A percentile compares a stretch with the other conserved stretches of the same genome.
These are phyloP conservation scores for Andrena hattorfiana DNA, from an alignment of 2,888 invertebrate species.

Conservation along the genomic window DNA sequence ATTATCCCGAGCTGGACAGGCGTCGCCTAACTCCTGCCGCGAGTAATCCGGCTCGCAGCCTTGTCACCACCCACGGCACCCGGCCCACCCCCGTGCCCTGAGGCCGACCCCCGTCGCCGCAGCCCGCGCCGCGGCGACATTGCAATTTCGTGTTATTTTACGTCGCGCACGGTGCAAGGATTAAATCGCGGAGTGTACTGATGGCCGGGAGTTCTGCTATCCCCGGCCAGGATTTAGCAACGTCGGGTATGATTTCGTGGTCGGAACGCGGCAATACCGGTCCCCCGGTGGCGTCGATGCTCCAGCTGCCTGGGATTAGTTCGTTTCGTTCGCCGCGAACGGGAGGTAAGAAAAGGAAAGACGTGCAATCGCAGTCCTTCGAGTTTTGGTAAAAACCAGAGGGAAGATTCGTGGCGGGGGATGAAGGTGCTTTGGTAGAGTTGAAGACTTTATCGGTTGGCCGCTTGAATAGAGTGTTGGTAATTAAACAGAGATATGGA, in stretches of 20 bases:
- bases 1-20: constrained; percentile 79
- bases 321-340: constrained; percentile 13
- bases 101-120: constrained; percentile 3
- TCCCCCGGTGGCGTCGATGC: constrained; percentile 35
- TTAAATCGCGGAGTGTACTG: constrained; percentile 65
- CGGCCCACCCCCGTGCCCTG: neutral
- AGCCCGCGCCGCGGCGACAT: constrained; percentile 48
- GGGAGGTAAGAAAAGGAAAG: neutral
- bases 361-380: no score
- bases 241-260: constrained; percentile 54
- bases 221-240: constrained; percentile 62
- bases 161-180: constrained; percentile 58
- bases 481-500: no score
- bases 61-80: constrained; percentile 59
- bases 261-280: constrained; percentile 46
- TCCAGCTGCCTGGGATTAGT: constrained; percentile 34
- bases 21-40: constrained; percentile 76
- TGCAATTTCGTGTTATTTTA: constrained; percentile 72
- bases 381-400: neutral
- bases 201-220: constrained; percentile 41
- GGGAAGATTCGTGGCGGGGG: neutral
- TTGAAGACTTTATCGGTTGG: neutral
- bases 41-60: constrained; percentile 78
- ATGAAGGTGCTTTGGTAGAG: neutral
- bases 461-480: neutral